phyloP scores from a whole-genome alignment of 23 tunicate genomes.

The Oikopleura dioica region DNA sequence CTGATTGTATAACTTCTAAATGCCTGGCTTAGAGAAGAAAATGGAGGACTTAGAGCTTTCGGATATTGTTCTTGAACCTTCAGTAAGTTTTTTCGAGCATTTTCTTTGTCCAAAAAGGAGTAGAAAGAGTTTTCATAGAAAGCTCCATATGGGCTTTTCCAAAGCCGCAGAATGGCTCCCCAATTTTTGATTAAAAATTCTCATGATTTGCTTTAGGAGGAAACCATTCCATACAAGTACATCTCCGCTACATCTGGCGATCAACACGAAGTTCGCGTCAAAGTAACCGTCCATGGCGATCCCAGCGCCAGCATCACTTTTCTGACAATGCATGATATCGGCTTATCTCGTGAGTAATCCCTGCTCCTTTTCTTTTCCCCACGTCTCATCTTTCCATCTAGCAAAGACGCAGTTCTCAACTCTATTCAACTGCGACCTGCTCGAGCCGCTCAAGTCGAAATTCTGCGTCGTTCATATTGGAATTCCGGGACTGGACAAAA shows the following conservation, averaged over 20 bases:
- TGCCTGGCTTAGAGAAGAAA: too few relatives aligned
- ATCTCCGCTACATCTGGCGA: slow-evolving; percentile 11
- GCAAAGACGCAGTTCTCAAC: background rate
- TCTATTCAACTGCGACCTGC: background rate
- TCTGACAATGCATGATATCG: slow-evolving; percentile 10
- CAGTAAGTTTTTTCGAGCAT: too few relatives aligned
- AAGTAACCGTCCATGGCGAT: slow-evolving; percentile 1
- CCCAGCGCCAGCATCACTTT: background rate
- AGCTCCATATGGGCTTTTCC: too few relatives aligned
- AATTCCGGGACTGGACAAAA: background rate
- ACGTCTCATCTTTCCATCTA: background rate
- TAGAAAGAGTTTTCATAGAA: too few relatives aligned
- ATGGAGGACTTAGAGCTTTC: too few relatives aligned
- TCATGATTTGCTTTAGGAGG: too few relatives aligned
- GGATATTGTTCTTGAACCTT: too few relatives aligned
- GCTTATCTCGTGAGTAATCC: background rate
- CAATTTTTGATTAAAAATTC: too few relatives aligned
- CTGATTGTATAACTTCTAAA: too few relatives aligned
- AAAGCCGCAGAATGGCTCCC: too few relatives aligned
- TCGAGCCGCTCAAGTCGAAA: background rate
- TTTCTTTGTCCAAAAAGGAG: too few relatives aligned
- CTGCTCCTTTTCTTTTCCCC: background rate
- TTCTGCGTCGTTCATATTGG: background rate
- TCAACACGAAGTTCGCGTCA: slow-evolving; percentile 14
- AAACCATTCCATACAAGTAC: slow-evolving; percentile 3